Evolutionary conservation across 2,113 vertebrate species (phyloP).

Genomic region (Tenrec ecaudatus): DNA sequence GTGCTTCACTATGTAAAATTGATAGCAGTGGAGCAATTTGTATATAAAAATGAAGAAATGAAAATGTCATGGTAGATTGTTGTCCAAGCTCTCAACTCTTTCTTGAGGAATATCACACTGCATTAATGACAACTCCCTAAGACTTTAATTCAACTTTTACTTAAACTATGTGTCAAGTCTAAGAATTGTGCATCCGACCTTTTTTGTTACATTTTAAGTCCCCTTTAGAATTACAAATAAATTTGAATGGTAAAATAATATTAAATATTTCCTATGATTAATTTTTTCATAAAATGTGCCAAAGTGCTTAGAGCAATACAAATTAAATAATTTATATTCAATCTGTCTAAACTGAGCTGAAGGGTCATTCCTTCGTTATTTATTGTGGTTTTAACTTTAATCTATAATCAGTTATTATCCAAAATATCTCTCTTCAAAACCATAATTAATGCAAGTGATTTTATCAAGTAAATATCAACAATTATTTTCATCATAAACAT

Average conservation of each 20-base stretch:
- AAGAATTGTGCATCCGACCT: not conserved
- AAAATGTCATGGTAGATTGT: not conserved
- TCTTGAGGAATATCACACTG: not conserved
- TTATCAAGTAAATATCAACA: too few relatives aligned
- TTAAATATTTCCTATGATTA: not conserved
- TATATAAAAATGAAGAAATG: constrained; percentile 18
- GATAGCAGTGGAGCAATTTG: constrained; percentile 49
- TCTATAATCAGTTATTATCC: not conserved
- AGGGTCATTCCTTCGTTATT: not conserved
- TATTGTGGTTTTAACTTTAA: not conserved
- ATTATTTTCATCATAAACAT: too few relatives aligned
- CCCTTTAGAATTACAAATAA: not conserved
- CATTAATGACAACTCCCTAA: not conserved
- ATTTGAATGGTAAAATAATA: not conserved
- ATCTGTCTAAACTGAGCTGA: not conserved
- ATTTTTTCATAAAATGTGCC: not conserved
- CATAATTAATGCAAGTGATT: too few relatives aligned
- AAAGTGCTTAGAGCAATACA: too few relatives aligned
- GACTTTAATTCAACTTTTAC: not conserved
- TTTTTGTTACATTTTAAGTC: not conserved
- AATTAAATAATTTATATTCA: too few relatives aligned
- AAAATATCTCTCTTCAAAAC: not conserved
- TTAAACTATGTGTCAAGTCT: not conserved
- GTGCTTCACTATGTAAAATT: constrained; percentile 64
- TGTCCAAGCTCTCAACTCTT: not conserved